Percentiles rank a stretch among this genome's conserved stretches.
phyloP scores from a whole-genome alignment of 1,140 invertebrate genomes.

The Pseudomyrmex cubaensis region DNA sequence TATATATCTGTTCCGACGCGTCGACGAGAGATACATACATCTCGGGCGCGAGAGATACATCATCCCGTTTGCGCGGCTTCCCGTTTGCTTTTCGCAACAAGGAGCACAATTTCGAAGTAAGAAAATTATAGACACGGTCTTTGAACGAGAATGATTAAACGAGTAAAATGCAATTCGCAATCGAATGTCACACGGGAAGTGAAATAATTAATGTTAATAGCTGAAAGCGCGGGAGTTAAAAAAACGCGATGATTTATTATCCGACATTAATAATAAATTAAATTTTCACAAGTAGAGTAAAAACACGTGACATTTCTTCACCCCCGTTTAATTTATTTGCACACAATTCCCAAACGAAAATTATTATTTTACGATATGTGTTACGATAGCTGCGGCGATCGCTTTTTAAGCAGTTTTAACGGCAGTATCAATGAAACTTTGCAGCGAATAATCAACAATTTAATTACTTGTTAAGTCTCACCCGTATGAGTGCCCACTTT shows the following conservation, averaged over 20 bases:
- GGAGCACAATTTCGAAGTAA: slow-evolving; percentile 1
- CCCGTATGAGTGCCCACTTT: background rate
- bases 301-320: background rate
- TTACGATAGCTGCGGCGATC: too few species aligned
- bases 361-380: background rate
- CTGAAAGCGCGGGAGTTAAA: background rate
- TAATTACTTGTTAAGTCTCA: slow-evolving; percentile 5
- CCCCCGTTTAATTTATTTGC: background rate
- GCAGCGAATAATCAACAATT: slow-evolving; percentile 34
- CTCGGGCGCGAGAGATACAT: slow-evolving; percentile 17
- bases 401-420: background rate
- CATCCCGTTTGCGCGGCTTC: slow-evolving; percentile 20
- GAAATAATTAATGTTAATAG: background rate
- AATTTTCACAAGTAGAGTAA: too few species aligned
- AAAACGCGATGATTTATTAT: background rate
- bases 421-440: background rate
- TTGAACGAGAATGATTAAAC: background rate
- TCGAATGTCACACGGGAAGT: background rate
- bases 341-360: background rate
- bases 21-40: slow-evolving; percentile 20
- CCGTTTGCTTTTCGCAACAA: slow-evolving; percentile 38
- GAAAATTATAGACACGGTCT: background rate
- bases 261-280: background rate
- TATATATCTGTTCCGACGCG: background rate
- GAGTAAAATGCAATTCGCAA: too few species aligned